Conservation (phyloP, 2,797 vertebrate species). For the Aldrovandia affinis region DNA sequence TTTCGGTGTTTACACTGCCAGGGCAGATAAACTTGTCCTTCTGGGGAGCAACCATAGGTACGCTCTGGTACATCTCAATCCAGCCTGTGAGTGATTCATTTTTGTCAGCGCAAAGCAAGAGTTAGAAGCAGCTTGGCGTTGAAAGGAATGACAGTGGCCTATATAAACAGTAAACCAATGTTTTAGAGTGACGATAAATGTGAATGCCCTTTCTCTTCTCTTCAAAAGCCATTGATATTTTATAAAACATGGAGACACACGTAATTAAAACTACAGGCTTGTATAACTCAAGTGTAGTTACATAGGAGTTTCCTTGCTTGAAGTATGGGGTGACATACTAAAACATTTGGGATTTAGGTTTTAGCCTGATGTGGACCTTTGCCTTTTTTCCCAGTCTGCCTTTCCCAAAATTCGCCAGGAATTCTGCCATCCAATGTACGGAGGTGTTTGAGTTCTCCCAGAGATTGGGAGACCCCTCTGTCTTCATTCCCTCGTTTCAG, state of each 20-base stretch:
- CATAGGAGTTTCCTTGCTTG: too few relatives aligned
- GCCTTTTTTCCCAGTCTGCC: slow-evolving; percentile 65
- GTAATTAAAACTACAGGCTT: background rate
- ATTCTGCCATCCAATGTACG: slow-evolving; percentile 80
- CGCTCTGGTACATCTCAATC: slow-evolving; percentile 32
- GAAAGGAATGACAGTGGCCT: background rate
- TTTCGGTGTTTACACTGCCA: slow-evolving; percentile 76
- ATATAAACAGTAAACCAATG: background rate
- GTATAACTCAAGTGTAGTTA: too few relatives aligned
- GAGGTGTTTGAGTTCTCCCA: slow-evolving; percentile 88
- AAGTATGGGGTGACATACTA: background rate
- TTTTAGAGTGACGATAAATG: too few relatives aligned
- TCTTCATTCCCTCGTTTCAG: slow-evolving; percentile 84
- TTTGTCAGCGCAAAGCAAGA: background rate
- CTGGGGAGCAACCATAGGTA: slow-evolving; percentile 87
- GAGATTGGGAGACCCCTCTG: slow-evolving; percentile 71
- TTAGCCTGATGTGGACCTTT: background rate
- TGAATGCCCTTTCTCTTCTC: background rate
- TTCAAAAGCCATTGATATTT: background rate
- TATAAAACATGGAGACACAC: background rate
- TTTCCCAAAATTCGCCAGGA: slow-evolving; percentile 79
- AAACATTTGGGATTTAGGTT: background rate
- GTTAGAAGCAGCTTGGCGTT: background rate
- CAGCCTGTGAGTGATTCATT: background rate
- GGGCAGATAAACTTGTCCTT: slow-evolving; percentile 78